Evolutionary conservation across 2,888 invertebrate genomes (phyloP).

Genomic region (Hipparchia semele): DNA sequence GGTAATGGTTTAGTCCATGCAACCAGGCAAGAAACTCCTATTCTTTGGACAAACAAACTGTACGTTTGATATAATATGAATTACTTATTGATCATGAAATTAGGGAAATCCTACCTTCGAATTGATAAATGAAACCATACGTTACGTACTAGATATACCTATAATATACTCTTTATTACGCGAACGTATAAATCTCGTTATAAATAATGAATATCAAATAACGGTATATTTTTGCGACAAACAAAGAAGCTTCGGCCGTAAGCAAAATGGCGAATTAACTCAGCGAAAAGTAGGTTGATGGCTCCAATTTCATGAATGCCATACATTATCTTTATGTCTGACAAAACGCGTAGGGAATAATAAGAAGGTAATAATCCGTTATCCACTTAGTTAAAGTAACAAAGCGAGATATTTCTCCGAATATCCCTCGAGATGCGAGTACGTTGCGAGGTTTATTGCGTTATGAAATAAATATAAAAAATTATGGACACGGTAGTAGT

Average conservation of each 20-base stretch:
- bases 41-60: too few species aligned
- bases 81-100: too few species aligned
- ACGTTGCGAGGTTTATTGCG: slow-evolving; percentile 1
- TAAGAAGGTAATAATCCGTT: slow-evolving; percentile 43
- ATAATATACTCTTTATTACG: too few species aligned
- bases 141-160: too few species aligned
- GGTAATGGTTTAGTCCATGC: too few species aligned
- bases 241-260: slow-evolving; percentile 21
- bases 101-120: too few species aligned
- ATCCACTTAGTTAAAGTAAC: slow-evolving; percentile 40
- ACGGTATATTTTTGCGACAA: slow-evolving; percentile 20
- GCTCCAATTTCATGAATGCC: slow-evolving; percentile 42
- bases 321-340: slow-evolving; percentile 42
- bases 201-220: neutral
- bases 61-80: too few species aligned
- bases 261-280: slow-evolving; percentile 31
- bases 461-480: neutral
- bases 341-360: slow-evolving; percentile 41
- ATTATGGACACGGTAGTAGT: too few species aligned
- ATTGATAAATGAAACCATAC: too few species aligned
- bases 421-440: slow-evolving; percentile 15
- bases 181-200: too few species aligned
- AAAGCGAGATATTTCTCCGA: slow-evolving; percentile 28
- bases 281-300: slow-evolving; percentile 40
- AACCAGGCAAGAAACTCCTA: too few species aligned